Conservation (phyloP, 2,888 invertebrate genomes). For the Melikaiella ostensackeni region DNA sequence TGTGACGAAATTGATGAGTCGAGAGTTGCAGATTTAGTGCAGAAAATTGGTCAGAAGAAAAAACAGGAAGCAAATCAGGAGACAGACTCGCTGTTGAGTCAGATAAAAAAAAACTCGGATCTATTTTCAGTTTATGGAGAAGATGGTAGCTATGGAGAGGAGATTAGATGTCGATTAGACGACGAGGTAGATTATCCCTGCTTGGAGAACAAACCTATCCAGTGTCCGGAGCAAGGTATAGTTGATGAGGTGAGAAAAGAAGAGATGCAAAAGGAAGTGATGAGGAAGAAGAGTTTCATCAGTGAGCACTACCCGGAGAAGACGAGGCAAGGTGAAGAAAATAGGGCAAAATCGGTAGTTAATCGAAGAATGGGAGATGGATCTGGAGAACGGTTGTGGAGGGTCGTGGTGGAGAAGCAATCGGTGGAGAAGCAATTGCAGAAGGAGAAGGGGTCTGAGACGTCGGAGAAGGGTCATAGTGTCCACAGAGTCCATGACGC, state of each 20-base stretch:
- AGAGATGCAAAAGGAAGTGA: slow-evolving; percentile 6
- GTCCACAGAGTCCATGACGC: slow-evolving; percentile 59
- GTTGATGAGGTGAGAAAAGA: not conserved
- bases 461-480: slow-evolving; percentile 56
- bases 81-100: slow-evolving; percentile 60
- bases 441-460: slow-evolving; percentile 51
- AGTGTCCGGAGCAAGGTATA: slow-evolving; percentile 52
- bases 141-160: slow-evolving; percentile 59
- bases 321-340: slow-evolving; percentile 42
- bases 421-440: slow-evolving; percentile 43
- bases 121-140: slow-evolving; percentile 72
- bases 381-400: slow-evolving; percentile 58
- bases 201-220: slow-evolving; percentile 73
- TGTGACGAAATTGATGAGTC: slow-evolving; percentile 70
- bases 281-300: slow-evolving; percentile 56
- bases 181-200: slow-evolving; percentile 73
- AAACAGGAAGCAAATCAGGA: slow-evolving; percentile 49
- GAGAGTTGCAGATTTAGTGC: slow-evolving; percentile 37
- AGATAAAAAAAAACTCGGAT: slow-evolving; percentile 77
- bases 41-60: slow-evolving; percentile 55
- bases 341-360: slow-evolving; percentile 37
- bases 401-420: slow-evolving; percentile 63
- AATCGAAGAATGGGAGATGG: slow-evolving; percentile 31
- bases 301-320: slow-evolving; percentile 64
- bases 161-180: slow-evolving; percentile 55